These are phyloP conservation scores for Choristoneura fumiferana DNA, from an alignment of 1,140 invertebrate species.

Conservation along the genomic window DNA sequence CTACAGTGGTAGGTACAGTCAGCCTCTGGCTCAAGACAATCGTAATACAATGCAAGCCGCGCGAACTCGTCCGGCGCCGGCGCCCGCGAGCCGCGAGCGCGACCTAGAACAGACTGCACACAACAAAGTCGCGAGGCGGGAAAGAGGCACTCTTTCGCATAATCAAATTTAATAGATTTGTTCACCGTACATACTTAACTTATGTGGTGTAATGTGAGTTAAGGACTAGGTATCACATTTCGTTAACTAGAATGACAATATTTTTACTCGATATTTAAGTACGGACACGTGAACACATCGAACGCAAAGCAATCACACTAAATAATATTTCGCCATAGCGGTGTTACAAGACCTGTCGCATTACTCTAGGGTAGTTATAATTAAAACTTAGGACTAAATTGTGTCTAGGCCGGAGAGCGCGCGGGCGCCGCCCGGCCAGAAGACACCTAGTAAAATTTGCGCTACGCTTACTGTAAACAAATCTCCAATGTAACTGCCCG, in stretches of 20 bases:
- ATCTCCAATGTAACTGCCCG: slow-evolving; percentile 37
- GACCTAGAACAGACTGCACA: neutral
- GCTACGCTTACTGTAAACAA: slow-evolving; percentile 65
- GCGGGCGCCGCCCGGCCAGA: neutral
- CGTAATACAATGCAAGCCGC: neutral
- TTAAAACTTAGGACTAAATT: slow-evolving; percentile 57
- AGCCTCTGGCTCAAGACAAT: neutral
- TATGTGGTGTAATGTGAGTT: neutral
- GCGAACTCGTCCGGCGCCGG: too few relatives aligned
- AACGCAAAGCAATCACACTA: slow-evolving; percentile 42
- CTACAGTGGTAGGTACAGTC: slow-evolving; percentile 9
- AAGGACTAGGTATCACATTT: neutral
- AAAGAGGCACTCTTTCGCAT: slow-evolving; percentile 1
- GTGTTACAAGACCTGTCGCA: slow-evolving; percentile 63
- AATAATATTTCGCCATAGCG: slow-evolving; percentile 51
- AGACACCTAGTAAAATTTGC: slow-evolving; percentile 55
- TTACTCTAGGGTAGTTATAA: slow-evolving; percentile 63
- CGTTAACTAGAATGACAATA: slow-evolving; percentile 10
- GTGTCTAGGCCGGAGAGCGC: slow-evolving; percentile 26
- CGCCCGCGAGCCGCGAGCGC: neutral
- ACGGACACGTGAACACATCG: slow-evolving; percentile 36
- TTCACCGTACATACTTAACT: slow-evolving; percentile 17
- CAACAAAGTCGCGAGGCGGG: slow-evolving; percentile 8
- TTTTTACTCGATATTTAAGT: slow-evolving; percentile 21
- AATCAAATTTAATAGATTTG: neutral